Evolutionary conservation across 2,797 vertebrate species (phyloP), one percentile per base, ranked within the genome.

Genomic region (Sebastes glaucus): DNA sequence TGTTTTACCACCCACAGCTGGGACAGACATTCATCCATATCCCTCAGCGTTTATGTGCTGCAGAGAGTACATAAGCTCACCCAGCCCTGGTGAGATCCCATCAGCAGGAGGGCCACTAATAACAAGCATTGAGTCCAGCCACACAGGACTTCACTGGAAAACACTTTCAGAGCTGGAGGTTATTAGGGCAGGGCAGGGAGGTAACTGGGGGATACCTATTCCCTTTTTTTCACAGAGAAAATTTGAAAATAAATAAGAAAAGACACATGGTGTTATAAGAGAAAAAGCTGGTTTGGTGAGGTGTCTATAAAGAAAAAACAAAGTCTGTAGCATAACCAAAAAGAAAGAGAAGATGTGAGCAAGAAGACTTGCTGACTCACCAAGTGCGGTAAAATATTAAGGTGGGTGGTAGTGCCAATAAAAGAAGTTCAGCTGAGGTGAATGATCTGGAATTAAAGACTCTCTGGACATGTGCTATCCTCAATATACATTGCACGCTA

Each of bases 1-100:
- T 61, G 63, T 70, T 84, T 71, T 71, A 75, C 73, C 78, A 79
- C 88, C 83, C 72, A 88, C 87, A 78, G 88, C 84, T 88, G 62
- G 56, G 56, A 87, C 66, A 87, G 84, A 88, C 83, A 84, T 75
- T 70, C 68, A 81, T 74, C 68, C 75, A 59, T 75, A 74, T 78
- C 72, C 69, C 84, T 82, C 67, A 65, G 66, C 28, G 28, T 80
- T 79, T 75, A 81, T 38, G 68, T 59, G 74, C 83, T 69, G 67
- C 32, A 61, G 33, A 75, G 61, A 68, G 59, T 49, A 80, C 71
- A 71, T 49, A 79, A 78, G 52, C 77, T 69, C 57, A 77, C 71
- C 49, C 56, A 65, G 81, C 20, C 71, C 84, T 49, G 30, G 66
- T 82, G 78, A 74, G 69, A 87, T 46, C 65, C 46, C 56, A 84